Conservation (phyloP, 1,140 invertebrate genomes). For the Hylyphantes graminicola region DNA sequence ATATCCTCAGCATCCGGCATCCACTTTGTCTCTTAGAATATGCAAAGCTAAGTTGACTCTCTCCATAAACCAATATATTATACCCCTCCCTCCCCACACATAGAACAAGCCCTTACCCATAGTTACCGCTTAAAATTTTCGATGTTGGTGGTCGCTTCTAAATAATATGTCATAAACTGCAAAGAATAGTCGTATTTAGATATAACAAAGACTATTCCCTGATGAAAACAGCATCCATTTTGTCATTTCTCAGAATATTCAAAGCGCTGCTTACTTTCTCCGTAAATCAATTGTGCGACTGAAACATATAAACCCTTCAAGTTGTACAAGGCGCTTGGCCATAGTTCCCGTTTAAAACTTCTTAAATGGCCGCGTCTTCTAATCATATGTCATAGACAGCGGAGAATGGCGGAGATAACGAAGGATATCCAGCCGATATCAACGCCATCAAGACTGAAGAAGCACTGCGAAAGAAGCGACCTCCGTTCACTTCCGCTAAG, state of each 20-base stretch:
- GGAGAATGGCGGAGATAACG: background rate
- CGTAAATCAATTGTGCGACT: background rate
- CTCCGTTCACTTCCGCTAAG: slow-evolving; percentile 52
- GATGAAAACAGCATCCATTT: background rate
- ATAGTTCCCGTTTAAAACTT: background rate
- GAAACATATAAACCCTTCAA: background rate
- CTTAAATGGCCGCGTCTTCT: background rate
- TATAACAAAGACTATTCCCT: too few relatives aligned
- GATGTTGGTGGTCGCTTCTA: too few relatives aligned
- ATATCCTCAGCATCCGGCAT: too few relatives aligned
- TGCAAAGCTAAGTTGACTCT: too few relatives aligned
- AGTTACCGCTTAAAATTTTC: too few relatives aligned
- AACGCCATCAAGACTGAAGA: background rate
- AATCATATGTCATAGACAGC: background rate
- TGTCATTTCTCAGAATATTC: too few relatives aligned
- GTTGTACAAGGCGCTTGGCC: background rate
- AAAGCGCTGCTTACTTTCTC: background rate
- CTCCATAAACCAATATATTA: too few relatives aligned
- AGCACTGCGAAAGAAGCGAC: slow-evolving; percentile 44
- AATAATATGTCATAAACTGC: too few relatives aligned
- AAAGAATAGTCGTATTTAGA: too few relatives aligned
- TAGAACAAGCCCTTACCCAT: too few relatives aligned
- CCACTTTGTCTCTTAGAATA: too few relatives aligned
- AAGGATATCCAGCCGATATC: background rate
- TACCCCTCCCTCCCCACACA: too few relatives aligned